These are phyloP conservation scores for Erythrocebus patas DNA, from an alignment of 2,113 vertebrate genomes.

Conservation along the genomic window DNA sequence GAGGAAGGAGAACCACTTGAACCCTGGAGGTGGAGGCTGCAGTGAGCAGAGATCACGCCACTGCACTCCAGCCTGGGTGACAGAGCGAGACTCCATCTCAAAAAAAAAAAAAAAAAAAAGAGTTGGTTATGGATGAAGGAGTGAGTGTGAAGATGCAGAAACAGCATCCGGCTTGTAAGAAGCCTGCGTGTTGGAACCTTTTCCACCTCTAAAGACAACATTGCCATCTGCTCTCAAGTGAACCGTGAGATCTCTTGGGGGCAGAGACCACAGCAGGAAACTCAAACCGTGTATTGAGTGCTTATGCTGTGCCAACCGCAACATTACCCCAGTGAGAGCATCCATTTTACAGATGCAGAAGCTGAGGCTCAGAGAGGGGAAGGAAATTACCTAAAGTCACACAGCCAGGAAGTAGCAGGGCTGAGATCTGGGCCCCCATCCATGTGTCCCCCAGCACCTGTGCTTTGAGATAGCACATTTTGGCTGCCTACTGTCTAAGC, in stretches of 20 bases:
- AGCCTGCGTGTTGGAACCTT: background rate
- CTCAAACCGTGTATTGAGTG: accelerated
- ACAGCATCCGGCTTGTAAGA: background rate
- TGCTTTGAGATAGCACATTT: background rate
- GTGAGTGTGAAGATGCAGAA: background rate
- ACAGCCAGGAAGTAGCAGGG: background rate
- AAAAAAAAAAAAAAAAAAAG: background rate
- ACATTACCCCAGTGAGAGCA: background rate
- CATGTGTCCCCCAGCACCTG: background rate
- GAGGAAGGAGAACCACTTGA: too few relatives aligned
- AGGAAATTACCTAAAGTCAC: background rate
- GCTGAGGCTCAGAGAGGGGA: background rate
- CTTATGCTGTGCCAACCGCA: too few relatives aligned
- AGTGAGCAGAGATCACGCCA: too few relatives aligned
- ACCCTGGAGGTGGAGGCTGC: too few relatives aligned
- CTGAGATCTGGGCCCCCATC: background rate
- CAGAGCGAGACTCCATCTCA: too few relatives aligned
- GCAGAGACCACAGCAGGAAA: background rate
- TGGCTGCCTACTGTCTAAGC: background rate
- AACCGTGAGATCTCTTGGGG: background rate
- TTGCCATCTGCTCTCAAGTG: background rate
- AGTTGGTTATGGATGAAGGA: background rate
- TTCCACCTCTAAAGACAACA: background rate
- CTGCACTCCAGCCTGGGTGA: too few relatives aligned
- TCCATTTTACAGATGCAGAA: background rate